Evolutionary conservation across 2,113 vertebrate genomes (phyloP).

Genomic region (Climacteris rufus): DNA sequence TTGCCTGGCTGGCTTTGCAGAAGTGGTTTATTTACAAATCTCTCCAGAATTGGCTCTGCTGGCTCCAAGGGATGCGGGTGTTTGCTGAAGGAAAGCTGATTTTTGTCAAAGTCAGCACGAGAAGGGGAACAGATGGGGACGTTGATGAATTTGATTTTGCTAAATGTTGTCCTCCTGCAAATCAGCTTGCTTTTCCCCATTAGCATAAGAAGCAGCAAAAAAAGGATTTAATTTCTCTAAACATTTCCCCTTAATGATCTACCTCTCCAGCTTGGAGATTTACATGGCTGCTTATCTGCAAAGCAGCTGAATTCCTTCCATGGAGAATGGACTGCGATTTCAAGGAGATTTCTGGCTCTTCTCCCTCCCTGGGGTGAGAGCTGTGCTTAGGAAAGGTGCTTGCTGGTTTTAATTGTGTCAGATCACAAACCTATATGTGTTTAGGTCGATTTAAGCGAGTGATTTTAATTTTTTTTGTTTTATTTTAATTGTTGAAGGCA

Average conservation of each 20-base stretch:
- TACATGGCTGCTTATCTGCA: background rate
- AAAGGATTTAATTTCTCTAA: conserved; percentile 39
- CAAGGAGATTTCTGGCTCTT: background rate
- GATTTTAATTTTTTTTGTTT: background rate
- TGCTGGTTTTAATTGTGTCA: background rate
- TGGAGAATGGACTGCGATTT: background rate
- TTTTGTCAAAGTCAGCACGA: background rate
- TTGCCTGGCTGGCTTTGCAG: background rate
- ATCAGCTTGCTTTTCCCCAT: background rate
- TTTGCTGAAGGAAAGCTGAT: conserved; percentile 24
- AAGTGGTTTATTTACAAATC: conserved; percentile 26
- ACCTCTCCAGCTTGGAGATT: background rate
- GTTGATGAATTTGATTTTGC: background rate
- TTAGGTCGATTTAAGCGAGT: background rate
- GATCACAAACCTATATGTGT: accelerated
- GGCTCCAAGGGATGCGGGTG: background rate
- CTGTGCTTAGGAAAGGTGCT: background rate
- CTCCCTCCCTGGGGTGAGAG: background rate
- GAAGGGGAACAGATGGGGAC: conserved; percentile 31
- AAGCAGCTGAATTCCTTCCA: background rate
- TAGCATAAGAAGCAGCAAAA: conserved; percentile 26
- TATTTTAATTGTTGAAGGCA: background rate
- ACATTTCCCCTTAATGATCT: background rate
- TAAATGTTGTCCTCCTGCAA: conserved; percentile 17
- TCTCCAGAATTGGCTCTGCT: background rate